Base-by-base conservation (phyloP, 2,888 invertebrate species). In the Agrilus biguttatus region DNA sequence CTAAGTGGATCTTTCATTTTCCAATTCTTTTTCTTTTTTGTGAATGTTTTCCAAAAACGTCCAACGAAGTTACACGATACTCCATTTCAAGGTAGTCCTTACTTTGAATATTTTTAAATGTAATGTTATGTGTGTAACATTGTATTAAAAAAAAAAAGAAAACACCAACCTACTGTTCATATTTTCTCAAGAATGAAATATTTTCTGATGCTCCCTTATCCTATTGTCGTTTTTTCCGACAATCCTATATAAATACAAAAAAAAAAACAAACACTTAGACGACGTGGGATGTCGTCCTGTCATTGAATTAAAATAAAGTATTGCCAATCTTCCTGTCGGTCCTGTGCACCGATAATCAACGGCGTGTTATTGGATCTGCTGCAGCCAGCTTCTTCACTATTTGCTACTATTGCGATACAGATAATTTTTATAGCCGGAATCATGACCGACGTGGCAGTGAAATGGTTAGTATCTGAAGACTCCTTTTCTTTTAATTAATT, bases 361-460 rank as follows among this genome's bases (percentile, higher is more conserved):
- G 47, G 47, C 47, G 37, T 49, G 51, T 52, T 51, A 51, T 28
- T 45, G 57, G 60, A 60, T 60, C 59, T 57, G 60, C 62, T 62
- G 60, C 62, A 60, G 59, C 59, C 59, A 58, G 56, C 53, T 53
- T 48, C 51, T 46, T 53, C 23, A 5, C 28, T 28, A 28, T 28
- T 28, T 56, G 55, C 55, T 57, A 56, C 55, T 55, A 56, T 57
- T 52, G 53, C 55, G 10, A 28, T 28, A 14, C 8, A 23, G 14
- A 39, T 28, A 40, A 39, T 12, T 32, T 14, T 19, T 33, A 45
- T 37, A 13, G 5, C 28, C 17, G 17, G 33, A 10, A 32, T 28
- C 10, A 32, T 5, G 33, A 13, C 12, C 33, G n/a, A 40, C 13
- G 23, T 44, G 37, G 44, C 40, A 37, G 41, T 44, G 44, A 44